Percentiles rank a stretch among this genome's conserved stretches.
Evolutionary conservation across 2,113 vertebrate genomes (phyloP).

Genomic region (Sinocyclocheilus anophthalmus): DNA sequence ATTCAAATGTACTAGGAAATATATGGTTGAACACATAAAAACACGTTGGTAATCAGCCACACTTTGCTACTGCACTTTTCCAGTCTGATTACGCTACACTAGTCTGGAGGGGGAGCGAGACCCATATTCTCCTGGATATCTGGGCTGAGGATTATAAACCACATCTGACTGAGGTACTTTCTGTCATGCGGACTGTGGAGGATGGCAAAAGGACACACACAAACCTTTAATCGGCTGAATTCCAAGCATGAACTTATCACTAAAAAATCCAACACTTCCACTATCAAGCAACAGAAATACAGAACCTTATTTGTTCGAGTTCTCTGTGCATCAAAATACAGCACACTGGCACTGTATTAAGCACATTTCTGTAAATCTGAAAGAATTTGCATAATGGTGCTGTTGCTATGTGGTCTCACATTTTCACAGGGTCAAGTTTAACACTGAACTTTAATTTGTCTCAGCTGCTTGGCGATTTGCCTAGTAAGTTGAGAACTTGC

Average conservation of each 20-base stretch:
- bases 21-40: neutral
- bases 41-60: neutral
- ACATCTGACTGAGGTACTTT: constrained; percentile 1
- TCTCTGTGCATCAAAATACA: neutral
- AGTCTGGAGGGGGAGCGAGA: neutral
- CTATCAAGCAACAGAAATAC: constrained; percentile 3
- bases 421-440: constrained; percentile 1
- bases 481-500: neutral
- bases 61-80: neutral
- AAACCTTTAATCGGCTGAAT: neutral
- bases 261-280: neutral
- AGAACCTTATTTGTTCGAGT: neutral
- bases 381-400: constrained; percentile 2
- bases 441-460: neutral
- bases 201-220: neutral
- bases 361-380: neutral
- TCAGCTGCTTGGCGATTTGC: neutral
- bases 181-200: constrained; percentile 1
- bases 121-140: neutral
- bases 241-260: neutral
- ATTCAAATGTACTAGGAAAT: neutral
- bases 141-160: neutral
- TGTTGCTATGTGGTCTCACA: neutral
- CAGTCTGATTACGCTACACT: neutral
- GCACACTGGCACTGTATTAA: neutral